phyloP scores from a whole-genome alignment of 2,888 invertebrate species.

The Polymixis flavicincta region DNA sequence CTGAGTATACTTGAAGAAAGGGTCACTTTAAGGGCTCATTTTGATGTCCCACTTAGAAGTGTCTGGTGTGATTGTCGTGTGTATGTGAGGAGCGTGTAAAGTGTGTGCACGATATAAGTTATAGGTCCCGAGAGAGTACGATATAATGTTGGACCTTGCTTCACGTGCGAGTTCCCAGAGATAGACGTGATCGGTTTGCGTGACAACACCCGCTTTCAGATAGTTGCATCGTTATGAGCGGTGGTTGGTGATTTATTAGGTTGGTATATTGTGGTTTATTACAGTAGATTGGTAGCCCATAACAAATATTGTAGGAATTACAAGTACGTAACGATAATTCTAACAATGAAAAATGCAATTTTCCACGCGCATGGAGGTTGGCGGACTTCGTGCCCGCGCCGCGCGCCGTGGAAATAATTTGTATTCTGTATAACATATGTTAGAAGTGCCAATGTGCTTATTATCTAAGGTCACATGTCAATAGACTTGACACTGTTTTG shows the following conservation, averaged over 20 bases:
- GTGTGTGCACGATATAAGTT: constrained; percentile 4
- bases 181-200: constrained; percentile 62
- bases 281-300: not conserved
- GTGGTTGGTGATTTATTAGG: not conserved
- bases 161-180: constrained; percentile 47
- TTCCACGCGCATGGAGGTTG: too few species aligned
- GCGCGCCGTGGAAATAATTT: too few species aligned
- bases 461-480: too few species aligned
- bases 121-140: constrained; percentile 55
- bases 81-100: constrained; percentile 16
- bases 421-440: too few species aligned
- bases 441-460: too few species aligned
- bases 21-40: not conserved
- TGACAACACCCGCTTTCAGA: not conserved
- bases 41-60: not conserved
- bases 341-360: too few species aligned
- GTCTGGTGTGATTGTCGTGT: not conserved
- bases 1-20: not conserved
- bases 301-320: not conserved
- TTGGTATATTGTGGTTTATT: not conserved
- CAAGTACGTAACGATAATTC: too few species aligned
- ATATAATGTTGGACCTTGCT: constrained; percentile 48
- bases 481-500: too few species aligned
- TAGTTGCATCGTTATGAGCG: not conserved
- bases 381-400: too few species aligned